phyloP scores from a whole-genome alignment of 2,113 vertebrate genomes.

The Periophthalmus modestus region DNA sequence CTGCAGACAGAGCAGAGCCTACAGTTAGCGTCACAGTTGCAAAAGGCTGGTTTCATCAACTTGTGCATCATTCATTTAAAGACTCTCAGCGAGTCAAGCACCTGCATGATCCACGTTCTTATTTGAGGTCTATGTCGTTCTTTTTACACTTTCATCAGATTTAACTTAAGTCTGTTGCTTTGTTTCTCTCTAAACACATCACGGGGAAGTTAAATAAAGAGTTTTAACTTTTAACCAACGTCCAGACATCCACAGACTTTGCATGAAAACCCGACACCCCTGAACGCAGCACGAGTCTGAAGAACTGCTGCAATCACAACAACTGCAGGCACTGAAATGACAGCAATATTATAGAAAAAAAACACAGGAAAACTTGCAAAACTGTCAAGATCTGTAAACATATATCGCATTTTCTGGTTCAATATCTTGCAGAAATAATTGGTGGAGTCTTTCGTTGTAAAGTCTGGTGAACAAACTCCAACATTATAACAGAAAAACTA shows the following conservation, averaged over 20 bases:
- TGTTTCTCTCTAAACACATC: background rate
- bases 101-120: too few relatives aligned
- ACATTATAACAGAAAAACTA: conserved; percentile 12
- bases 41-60: background rate
- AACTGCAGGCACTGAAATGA: background rate
- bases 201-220: background rate
- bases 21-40: background rate
- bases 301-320: background rate
- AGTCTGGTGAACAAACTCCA: conserved; percentile 29
- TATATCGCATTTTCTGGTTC: background rate
- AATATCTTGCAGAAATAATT: conserved; percentile 3
- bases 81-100: background rate
- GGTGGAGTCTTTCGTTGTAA: too few relatives aligned
- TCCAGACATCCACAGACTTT: background rate
- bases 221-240: background rate
- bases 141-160: background rate
- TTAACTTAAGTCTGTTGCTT: too few relatives aligned
- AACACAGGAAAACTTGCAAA: background rate
- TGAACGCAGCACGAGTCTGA: too few relatives aligned
- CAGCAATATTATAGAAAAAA: background rate
- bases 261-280: too few relatives aligned
- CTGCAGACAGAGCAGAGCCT: too few relatives aligned
- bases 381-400: too few relatives aligned
- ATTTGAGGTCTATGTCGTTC: too few relatives aligned
- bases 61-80: background rate